phyloP scores from a whole-genome alignment of 2,888 invertebrate species.

The Drosophila seclusa region DNA sequence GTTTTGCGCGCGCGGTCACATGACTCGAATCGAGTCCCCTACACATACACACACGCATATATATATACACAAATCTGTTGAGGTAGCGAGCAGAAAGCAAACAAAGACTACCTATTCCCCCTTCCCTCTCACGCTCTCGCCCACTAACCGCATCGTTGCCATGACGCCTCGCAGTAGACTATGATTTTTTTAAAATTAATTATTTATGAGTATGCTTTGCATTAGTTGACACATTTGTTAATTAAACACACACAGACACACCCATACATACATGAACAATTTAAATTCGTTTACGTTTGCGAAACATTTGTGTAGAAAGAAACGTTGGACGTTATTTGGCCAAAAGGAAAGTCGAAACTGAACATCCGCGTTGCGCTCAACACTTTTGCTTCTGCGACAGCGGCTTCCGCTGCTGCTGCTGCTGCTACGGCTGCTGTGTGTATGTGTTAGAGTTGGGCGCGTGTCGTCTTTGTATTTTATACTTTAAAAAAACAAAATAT shows the following conservation, averaged over 20 bases:
- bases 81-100: slow-evolving; percentile 69
- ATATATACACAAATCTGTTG: slow-evolving; percentile 68
- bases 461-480: slow-evolving; percentile 1
- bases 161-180: slow-evolving; percentile 6
- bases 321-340: slow-evolving; percentile 66
- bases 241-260: slow-evolving; percentile 14
- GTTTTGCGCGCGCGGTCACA: slow-evolving; percentile 79
- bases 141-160: neutral
- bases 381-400: slow-evolving; percentile 45
- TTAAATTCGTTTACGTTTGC: slow-evolving; percentile 45
- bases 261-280: slow-evolving; percentile 34
- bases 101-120: slow-evolving; percentile 24
- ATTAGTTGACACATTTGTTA: slow-evolving; percentile 16
- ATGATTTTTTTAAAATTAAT: slow-evolving; percentile 52
- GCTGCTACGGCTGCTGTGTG: slow-evolving; percentile 16
- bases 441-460: slow-evolving; percentile 24
- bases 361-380: slow-evolving; percentile 51
- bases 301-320: slow-evolving; percentile 49
- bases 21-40: slow-evolving; percentile 65
- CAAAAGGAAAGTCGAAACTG: slow-evolving; percentile 66
- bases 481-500: neutral
- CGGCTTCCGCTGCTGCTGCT: slow-evolving; percentile 11
- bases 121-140: neutral
- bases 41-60: slow-evolving; percentile 37
- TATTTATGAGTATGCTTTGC: slow-evolving; percentile 30